These are phyloP conservation scores for Echinops telfairi DNA, from an alignment of 2,113 vertebrate species.

Conservation along the genomic window DNA sequence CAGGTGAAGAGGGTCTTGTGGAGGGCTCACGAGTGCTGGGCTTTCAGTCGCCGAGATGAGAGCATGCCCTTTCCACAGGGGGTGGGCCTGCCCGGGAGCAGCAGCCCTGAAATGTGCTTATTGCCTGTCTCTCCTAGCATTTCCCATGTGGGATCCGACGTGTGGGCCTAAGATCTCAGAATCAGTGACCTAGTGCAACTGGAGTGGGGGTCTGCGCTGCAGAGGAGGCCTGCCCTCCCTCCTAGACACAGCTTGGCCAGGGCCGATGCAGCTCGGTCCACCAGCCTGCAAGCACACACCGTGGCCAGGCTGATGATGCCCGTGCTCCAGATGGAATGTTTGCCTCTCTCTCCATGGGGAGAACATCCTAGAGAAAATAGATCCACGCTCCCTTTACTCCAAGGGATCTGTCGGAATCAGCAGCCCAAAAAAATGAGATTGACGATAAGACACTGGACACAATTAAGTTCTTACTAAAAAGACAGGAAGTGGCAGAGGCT, in stretches of 20 bases:
- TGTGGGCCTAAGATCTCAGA: constrained; percentile 13
- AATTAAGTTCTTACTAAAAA: neutral
- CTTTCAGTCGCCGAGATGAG: neutral
- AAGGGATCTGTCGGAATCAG: neutral
- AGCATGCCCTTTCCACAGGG: neutral
- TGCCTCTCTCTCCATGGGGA: neutral
- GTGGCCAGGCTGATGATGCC: neutral
- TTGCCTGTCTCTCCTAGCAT: neutral
- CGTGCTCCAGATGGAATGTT: neutral
- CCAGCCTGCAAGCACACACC: neutral
- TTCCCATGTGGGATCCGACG: neutral
- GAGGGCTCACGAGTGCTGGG: neutral
- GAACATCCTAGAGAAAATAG: neutral
- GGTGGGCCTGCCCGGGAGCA: rapidly evolving
- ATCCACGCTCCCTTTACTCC: neutral
- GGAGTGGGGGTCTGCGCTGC: neutral
- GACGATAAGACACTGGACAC: neutral
- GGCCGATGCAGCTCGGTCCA: neutral
- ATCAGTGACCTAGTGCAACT: neutral
- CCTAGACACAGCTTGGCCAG: neutral
- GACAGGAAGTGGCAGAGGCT: neutral
- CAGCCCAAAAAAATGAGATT: neutral
- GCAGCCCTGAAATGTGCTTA: neutral
- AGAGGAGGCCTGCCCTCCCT: neutral
- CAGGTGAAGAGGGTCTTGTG: constrained; percentile 88